A percentile compares a stretch with the other conserved stretches of the same genome.
phyloP scores from a whole-genome alignment of 2,888 invertebrate species.

The Pharmacophagus antenor region DNA sequence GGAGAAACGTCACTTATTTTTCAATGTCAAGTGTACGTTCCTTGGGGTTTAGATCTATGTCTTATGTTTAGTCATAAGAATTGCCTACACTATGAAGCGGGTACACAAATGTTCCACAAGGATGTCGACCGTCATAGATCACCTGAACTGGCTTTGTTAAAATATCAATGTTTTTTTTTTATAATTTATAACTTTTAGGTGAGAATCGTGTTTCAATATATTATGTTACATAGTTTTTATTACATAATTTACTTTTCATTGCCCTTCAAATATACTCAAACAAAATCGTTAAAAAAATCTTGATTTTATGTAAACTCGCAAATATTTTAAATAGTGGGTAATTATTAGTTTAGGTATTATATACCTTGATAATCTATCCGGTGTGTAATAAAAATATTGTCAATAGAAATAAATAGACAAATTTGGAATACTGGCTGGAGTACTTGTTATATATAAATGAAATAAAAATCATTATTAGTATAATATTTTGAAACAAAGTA shows the following conservation, averaged over 20 bases:
- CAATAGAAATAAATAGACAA: no score
- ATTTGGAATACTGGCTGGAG: not conserved
- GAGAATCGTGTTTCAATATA: no score
- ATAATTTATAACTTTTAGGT: no score
- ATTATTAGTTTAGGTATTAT: no score
- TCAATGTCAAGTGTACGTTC: conserved; percentile 55
- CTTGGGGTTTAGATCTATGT: conserved; percentile 42
- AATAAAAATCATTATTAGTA: not conserved
- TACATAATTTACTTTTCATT: no score
- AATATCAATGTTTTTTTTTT: conserved; percentile 6
- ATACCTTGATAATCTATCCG: no score
- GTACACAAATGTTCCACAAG: conserved; percentile 12
- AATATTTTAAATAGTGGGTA: no score
- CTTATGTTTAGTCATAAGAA: conserved; percentile 40
- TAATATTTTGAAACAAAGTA: conserved; percentile 17
- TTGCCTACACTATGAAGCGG: conserved; percentile 25
- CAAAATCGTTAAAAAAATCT: no score
- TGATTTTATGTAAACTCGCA: no score
- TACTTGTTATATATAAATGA: not conserved
- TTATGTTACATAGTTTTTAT: no score
- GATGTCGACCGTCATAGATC: not conserved
- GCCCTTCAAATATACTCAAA: no score
- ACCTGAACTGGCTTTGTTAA: conserved; percentile 6
- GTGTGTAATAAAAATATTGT: no score
- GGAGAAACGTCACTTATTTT: conserved; percentile 57